Base-by-base conservation (phyloP, 2,113 vertebrate genomes). In the Corythoichthys haematopterus region DNA sequence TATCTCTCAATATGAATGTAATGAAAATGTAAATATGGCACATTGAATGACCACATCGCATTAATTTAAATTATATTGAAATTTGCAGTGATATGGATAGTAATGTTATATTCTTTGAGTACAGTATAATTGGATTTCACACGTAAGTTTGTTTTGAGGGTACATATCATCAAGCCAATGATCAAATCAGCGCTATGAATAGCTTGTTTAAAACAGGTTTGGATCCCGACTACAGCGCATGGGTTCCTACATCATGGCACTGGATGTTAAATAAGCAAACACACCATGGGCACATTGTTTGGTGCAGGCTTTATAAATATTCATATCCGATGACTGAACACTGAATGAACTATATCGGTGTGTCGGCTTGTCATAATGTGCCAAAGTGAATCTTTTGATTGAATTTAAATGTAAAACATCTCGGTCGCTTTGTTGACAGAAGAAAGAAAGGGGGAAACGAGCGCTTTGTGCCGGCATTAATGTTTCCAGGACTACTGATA, bases 161-260 rank as follows among this genome's bases (percentile, higher is more conserved):
- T 66, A 60, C 59, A 45, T 10, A 43, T 61, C 59, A 43, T n/a
- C 40, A 43, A 61, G 37, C 9, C n/a, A 57, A 13, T 62, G 13
- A 56, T 56, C 53, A 12, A 63, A 14, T 8, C 16, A 59, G 55
- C 6, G 46, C 33, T 37, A 43, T 35, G 20, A 52, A 3, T 13
- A 15, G 6, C 58, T 53, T 36, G 14, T 66, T 66, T 72, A 16
- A 66, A n/a, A 50, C 12, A 14, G 63, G 35, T 66, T 61, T 35
- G 7, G 43, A 46, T 46, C n/a, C 55, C 36, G 59, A 57, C 66
- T 56, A 43, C 6, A 65, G 45, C 72, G 40, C 69, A 64, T 20
- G 79, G 55, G 78, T 8, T n/a, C 62, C 65, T 71, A 53, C 69
- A 43, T 57, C 73, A 64, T 80, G 77, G 64, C 80, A 75, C 72